These are phyloP conservation scores for Callitettix versicolor DNA, from an alignment of 1,140 invertebrate genomes.

Conservation along the genomic window DNA sequence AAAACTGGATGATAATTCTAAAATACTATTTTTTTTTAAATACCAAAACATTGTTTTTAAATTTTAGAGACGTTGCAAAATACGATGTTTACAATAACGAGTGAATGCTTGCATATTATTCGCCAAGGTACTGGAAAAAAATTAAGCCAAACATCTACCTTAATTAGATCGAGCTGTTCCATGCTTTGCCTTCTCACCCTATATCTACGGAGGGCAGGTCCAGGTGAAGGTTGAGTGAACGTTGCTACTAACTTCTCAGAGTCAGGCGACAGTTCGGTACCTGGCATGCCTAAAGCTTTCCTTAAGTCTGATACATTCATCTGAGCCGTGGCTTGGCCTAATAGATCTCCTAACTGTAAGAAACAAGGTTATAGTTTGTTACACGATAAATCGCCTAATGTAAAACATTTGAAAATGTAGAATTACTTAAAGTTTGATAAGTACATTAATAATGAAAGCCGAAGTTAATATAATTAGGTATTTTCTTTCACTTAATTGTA, in stretches of 20 bases:
- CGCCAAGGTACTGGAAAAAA: constrained; percentile 5
- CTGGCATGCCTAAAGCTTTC: constrained; percentile 67
- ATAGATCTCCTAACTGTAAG: constrained; percentile 68
- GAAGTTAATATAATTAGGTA: too few relatives aligned
- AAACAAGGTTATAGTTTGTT: too few relatives aligned
- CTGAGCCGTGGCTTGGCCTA: constrained; percentile 84
- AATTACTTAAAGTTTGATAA: not conserved
- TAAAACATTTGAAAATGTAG: too few relatives aligned
- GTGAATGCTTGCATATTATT: too few relatives aligned
- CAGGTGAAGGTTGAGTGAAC: constrained; percentile 26
- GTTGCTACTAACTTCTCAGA: constrained; percentile 27
- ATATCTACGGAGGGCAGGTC: constrained; percentile 36
- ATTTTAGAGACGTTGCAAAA: too few relatives aligned
- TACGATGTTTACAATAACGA: too few relatives aligned
- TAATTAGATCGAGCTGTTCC: constrained; percentile 92
- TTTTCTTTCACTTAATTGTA: too few relatives aligned
- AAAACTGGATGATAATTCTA: too few relatives aligned
- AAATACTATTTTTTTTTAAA: too few relatives aligned
- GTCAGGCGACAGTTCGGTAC: constrained; percentile 30
- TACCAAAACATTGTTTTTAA: too few relatives aligned
- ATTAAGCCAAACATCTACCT: constrained; percentile 41
- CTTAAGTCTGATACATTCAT: constrained; percentile 85
- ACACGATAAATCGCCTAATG: too few relatives aligned
- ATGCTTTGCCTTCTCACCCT: constrained; percentile 82
- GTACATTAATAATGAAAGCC: too few relatives aligned